phyloP scores from a whole-genome alignment of 2,113 vertebrate species.

The Antigone vipio region DNA sequence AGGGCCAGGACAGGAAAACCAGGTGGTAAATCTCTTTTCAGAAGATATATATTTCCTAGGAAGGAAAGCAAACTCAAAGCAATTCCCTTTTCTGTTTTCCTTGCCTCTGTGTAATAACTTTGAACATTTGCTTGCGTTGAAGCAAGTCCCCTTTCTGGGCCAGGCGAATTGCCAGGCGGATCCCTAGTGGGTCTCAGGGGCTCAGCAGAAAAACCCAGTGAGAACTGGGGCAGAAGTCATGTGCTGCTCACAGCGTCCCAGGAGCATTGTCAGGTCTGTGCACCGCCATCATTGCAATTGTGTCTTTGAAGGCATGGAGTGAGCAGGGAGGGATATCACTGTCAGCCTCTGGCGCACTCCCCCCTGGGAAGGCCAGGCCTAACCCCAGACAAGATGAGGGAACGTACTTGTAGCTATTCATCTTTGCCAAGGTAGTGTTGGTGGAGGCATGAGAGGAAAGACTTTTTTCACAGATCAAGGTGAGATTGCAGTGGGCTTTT shows the following conservation, averaged over 20 bases:
- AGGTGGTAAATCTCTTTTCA: not conserved
- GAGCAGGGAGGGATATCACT: not conserved
- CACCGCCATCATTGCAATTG: not conserved
- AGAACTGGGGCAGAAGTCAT: not conserved
- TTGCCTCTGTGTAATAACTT: not conserved
- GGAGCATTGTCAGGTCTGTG: rapidly evolving
- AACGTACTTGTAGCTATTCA: rapidly evolving
- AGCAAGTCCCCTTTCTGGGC: not conserved
- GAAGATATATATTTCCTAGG: not conserved
- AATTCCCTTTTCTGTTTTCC: not conserved
- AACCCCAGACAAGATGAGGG: not conserved
- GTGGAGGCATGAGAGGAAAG: not conserved
- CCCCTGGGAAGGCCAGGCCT: not conserved
- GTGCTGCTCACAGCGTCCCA: not conserved
- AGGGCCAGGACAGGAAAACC: not conserved
- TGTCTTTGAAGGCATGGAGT: not conserved
- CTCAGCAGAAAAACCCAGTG: not conserved
- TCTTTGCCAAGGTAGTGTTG: not conserved
- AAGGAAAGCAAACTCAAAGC: not conserved
- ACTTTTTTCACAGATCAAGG: not conserved
- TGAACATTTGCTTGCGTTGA: not conserved
- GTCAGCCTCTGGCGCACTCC: not conserved
- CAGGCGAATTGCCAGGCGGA: not conserved
- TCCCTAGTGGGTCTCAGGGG: not conserved
- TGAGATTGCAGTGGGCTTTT: not conserved